Evolutionary conservation across 1,140 invertebrate species (phyloP), one percentile per base, ranked within the genome.

Genomic region (Hycleus phaleratus): DNA sequence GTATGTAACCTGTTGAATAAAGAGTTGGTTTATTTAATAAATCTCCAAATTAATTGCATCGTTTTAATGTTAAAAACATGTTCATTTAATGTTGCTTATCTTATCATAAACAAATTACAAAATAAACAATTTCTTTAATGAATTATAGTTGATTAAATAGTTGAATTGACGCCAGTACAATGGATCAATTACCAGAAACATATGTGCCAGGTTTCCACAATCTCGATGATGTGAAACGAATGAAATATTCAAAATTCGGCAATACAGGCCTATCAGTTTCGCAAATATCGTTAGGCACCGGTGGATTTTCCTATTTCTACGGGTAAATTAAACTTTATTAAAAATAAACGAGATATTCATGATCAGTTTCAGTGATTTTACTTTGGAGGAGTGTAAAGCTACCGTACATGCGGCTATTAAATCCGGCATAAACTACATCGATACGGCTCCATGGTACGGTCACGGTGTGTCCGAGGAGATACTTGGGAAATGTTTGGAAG

Each of bases 361-460:
- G 1, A 18, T 18, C 18, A 18, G 18, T 18, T 18, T 18, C 58
- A 83, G 81, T 8, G 61, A 72, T 0, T 82, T 74, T 44, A 69
- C 82, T 55, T 78, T 85, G 48, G 67, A 78, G 11, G 83, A 90
- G 71, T 85, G 82, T 18, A 82, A 87, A 51, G 70, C 82, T 47
- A 82, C 87, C 0, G 78, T 96, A 39, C 76, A 80, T 43, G 75
- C 84, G 62, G 86, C 85, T 3, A 73, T 96, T 11, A 85, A 82
- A 69, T 77, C 74, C 38, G 94, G 94, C 2, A 81, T 97, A 12
- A 97, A 97, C 77, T 94, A 91, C 61, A 85, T 97, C 49, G 94
- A 97, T 71, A 95, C 91, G 0, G 87, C 85, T 2, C 91, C 91
- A 0, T 95, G 86, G 82, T 97, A 97, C 72, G 93, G 93, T 0